Evolutionary conservation across 2,888 invertebrate genomes (phyloP).

Genomic region (Eristalis intricaria): DNA sequence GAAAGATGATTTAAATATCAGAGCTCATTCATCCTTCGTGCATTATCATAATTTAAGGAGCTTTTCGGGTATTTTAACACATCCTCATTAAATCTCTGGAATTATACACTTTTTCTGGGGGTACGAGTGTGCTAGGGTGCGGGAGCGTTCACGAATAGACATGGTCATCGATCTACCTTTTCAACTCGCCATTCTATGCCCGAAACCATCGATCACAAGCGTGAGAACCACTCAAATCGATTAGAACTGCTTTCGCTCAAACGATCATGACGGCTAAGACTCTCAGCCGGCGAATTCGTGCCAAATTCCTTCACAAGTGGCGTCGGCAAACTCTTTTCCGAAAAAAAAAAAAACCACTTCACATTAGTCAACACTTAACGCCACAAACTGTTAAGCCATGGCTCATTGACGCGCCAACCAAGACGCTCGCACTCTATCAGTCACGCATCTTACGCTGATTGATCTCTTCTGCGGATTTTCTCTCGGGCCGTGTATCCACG

Average conservation of each 20-base stretch:
- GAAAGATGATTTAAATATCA: neutral
- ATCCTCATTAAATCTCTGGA: no score
- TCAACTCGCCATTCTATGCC: no score
- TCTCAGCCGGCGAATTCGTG: neutral
- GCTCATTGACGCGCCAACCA: slow-evolving; percentile 36
- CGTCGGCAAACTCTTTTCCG: neutral
- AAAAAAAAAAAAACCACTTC: neutral
- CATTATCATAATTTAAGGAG: neutral
- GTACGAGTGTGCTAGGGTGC: no score
- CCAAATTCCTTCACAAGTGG: neutral
- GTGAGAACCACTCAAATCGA: neutral
- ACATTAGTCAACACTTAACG: slow-evolving; percentile 40
- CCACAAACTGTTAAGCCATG: slow-evolving; percentile 23
- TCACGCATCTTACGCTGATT: slow-evolving; percentile 48
- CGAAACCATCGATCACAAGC: neutral
- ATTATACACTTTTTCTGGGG: no score
- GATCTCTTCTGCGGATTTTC: slow-evolving; percentile 44
- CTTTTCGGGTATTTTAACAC: no score
- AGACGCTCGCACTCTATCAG: slow-evolving; percentile 41
- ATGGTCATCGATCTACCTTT: no score
- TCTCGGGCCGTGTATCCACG: neutral
- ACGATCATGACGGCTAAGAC: neutral
- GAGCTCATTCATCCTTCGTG: neutral
- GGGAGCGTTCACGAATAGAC: no score
- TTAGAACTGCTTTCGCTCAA: neutral